Conservation (phyloP, 2,888 invertebrate species). For the Drosophila algonquin region DNA sequence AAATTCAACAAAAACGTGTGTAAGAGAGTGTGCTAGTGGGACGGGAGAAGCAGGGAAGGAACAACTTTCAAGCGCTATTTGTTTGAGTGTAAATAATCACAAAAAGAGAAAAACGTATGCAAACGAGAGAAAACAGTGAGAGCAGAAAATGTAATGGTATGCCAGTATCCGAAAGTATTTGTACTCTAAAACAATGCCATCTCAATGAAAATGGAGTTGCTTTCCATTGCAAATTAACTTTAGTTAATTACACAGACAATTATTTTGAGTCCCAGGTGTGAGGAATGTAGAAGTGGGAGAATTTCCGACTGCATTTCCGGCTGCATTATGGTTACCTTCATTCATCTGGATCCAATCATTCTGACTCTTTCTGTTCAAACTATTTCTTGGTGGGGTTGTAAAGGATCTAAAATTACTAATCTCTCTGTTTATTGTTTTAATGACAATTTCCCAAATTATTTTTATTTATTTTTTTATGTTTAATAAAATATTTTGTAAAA, state of each 20-base stretch:
- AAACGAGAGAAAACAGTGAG: conserved; percentile 12
- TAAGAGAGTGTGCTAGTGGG: neutral
- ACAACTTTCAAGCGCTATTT: conserved; percentile 74
- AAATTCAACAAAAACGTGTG: conserved; percentile 22
- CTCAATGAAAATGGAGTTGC: neutral
- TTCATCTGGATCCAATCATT: too few relatives aligned
- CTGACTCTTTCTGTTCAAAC: neutral
- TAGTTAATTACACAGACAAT: neutral
- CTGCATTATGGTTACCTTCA: too few relatives aligned
- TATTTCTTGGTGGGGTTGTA: neutral
- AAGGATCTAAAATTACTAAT: too few relatives aligned
- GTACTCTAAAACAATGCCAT: neutral
- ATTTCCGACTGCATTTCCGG: neutral
- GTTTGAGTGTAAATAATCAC: conserved; percentile 77
- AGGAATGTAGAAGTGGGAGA: rapidly evolving
- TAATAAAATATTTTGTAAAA: too few relatives aligned
- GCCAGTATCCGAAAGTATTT: neutral
- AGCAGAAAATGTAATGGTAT: neutral
- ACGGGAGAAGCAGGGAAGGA: conserved; percentile 42
- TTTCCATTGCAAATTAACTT: neutral
- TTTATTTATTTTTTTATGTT: too few relatives aligned
- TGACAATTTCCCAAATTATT: too few relatives aligned
- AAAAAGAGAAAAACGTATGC: conserved; percentile 42
- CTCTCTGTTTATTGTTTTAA: too few relatives aligned
- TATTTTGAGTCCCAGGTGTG: neutral